Base-by-base conservation (phyloP, 2,797 vertebrate species). In the Pipistrellus nathusii region DNA sequence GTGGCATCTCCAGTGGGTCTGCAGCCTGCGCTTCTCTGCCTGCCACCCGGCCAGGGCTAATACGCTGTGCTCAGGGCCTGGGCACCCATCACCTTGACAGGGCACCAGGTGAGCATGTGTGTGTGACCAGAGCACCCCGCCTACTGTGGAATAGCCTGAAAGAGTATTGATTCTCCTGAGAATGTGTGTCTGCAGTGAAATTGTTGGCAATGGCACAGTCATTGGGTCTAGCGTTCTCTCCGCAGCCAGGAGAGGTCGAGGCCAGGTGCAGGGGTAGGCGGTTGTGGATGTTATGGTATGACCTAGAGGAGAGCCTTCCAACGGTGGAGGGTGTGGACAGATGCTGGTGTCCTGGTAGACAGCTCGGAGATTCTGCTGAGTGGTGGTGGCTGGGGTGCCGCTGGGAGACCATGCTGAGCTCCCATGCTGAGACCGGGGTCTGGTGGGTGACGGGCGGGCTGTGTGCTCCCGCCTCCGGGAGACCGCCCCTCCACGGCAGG, bases 161-260 rank as follows among this genome's bases (percentile, higher is more conserved):
- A 69, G 12, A 51, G n/a, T 38, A 0, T 38, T n/a, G 32, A 20
- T 11, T 9, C 59, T 57, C 30, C 12, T 2, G 38, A 48, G 62
- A 48, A n/a, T 8, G 6, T 11, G 15, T 41, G n/a, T 68, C 59
- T 27, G n/a, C 30, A 2, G 1, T 25, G 53, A 77, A 53, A 35
- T 27, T 48, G 73, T 59, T 20, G 12, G 30, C 30, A 1, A 1
- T 0, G 0, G 46, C 15, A 27, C 1, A 4, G 5, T 32, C 46
- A 11, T 9, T 21, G 15, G 48, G 4, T 38, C 38, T 5, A n/a
- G 78, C 12, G 10, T 2, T 0, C 62, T 64, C 27, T 32, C n/a
- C 1, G 11, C 27, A 12, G 35, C 32, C 46, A 75, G 84, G 59
- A 55, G 66, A 59, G 53, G 69, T 72, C 21, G 27, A 35, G 69